Conservation (phyloP, 2,797 vertebrate genomes). For the Hyperoplus lanceolatus region DNA sequence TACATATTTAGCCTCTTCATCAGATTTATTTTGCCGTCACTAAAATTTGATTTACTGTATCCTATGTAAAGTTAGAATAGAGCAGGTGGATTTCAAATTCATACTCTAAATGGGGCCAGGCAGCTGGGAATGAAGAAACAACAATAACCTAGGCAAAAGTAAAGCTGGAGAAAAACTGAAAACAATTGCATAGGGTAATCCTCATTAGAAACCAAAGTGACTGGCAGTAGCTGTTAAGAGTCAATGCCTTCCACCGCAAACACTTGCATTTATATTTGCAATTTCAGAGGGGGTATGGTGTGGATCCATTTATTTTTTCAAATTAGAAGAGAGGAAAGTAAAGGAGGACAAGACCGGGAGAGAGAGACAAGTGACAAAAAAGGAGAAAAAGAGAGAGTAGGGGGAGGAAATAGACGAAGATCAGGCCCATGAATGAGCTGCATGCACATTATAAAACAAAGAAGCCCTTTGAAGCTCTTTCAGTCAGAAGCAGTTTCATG, state of each 20-base stretch:
- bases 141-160: conserved; percentile 74
- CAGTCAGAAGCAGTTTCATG: conserved; percentile 89
- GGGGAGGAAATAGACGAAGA: conserved; percentile 80
- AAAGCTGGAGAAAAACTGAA: conserved; percentile 76
- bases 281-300: conserved; percentile 72
- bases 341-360: conserved; percentile 31
- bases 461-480: conserved; percentile 88
- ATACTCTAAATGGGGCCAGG: conserved; percentile 50
- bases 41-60: conserved; percentile 72
- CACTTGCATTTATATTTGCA: conserved; percentile 76
- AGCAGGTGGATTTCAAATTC: conserved; percentile 65
- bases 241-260: conserved; percentile 76
- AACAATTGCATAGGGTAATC: conserved; percentile 83
- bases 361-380: conserved; percentile 58
- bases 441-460: conserved; percentile 89
- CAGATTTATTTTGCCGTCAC: conserved; percentile 48
- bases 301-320: conserved; percentile 61
- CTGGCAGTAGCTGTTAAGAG: conserved; percentile 73
- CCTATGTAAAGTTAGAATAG: conserved; percentile 59
- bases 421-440: conserved; percentile 87
- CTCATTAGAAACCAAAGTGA: conserved; percentile 66
- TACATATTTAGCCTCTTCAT: conserved; percentile 53
- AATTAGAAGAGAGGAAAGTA: conserved; percentile 56
- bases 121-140: conserved; percentile 61
- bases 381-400: conserved; percentile 57